Percentiles rank a stretch among this genome's conserved stretches.
Evolutionary conservation across 2,113 vertebrate species (phyloP).

Genomic region (Colaptes auratus): DNA sequence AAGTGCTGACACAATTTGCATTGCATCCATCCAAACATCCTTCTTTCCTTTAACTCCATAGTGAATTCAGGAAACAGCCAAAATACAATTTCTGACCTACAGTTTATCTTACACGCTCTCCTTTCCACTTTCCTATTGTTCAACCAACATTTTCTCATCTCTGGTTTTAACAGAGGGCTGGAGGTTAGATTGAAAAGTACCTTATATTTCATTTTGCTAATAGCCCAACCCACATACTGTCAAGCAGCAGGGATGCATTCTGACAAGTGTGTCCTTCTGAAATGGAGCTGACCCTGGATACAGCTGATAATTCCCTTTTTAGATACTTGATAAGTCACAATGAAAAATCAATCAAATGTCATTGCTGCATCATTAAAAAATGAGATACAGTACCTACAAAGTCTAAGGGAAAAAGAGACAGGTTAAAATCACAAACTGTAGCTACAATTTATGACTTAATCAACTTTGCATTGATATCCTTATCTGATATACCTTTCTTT

Average conservation of each 20-base stretch:
- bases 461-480: constrained; percentile 27
- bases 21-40: background rate
- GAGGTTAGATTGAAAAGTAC: background rate
- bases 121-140: background rate
- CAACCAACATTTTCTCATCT: background rate
- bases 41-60: background rate
- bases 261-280: constrained; percentile 46
- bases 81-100: background rate
- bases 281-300: constrained; percentile 43
- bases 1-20: background rate
- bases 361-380: constrained; percentile 41
- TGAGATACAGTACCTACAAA: background rate
- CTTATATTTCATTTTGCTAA: constrained; percentile 29
- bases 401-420: background rate
- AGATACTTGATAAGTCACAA: constrained; percentile 22
- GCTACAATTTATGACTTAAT: constrained; percentile 33
- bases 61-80: background rate
- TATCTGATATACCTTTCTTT: background rate
- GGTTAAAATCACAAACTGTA: constrained; percentile 33
- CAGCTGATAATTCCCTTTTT: constrained; percentile 38
- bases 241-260: background rate
- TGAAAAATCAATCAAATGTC: constrained; percentile 50
- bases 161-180: background rate
- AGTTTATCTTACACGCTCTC: background rate
- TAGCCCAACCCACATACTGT: background rate